Conservation (phyloP, 1,140 invertebrate genomes). For the Caerostris darwini region DNA sequence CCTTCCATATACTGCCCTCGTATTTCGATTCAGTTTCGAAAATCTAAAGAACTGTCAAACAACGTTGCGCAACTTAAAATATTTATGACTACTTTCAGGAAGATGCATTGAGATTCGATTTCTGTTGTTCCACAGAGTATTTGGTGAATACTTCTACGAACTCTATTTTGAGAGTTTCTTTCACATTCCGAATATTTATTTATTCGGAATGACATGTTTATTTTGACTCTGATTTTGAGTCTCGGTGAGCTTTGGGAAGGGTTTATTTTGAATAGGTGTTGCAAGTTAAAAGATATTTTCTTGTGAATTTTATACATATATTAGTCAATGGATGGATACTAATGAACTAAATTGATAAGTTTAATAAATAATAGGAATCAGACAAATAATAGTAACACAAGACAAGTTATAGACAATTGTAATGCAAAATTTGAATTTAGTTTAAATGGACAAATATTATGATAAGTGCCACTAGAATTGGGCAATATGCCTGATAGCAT, state of each 20-base stretch:
- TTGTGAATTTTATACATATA: too few species aligned
- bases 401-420: too few species aligned
- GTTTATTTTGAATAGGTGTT: too few species aligned
- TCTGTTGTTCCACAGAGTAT: constrained; percentile 14
- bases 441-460: too few species aligned
- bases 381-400: too few species aligned
- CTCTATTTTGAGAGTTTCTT: background rate
- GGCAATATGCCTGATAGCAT: too few species aligned
- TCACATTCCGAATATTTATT: background rate
- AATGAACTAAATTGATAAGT: too few species aligned
- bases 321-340: too few species aligned
- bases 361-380: too few species aligned
- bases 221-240: background rate
- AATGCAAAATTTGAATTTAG: too few species aligned
- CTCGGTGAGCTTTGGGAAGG: background rate
- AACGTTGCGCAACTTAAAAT: constrained; percentile 10
- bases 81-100: constrained; percentile 39
- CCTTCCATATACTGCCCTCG: background rate
- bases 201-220: background rate
- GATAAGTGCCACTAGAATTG: too few species aligned
- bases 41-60: constrained; percentile 36
- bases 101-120: constrained; percentile 38
- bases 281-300: too few species aligned
- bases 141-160: background rate
- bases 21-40: background rate